Evolutionary conservation across 1,140 invertebrate genomes (phyloP).

Genomic region (Meloidogyne chitwoodi): DNA sequence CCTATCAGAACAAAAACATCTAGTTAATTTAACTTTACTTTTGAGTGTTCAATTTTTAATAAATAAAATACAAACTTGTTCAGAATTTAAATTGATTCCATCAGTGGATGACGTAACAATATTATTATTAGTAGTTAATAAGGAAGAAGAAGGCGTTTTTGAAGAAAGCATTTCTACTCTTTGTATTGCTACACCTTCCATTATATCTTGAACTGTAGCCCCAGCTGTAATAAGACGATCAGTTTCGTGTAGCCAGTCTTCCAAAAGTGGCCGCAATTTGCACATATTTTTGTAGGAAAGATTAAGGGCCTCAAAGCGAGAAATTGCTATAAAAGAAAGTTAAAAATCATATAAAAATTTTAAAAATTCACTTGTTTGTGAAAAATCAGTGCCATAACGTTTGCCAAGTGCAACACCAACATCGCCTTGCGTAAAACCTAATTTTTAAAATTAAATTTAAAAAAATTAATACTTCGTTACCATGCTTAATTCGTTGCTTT

Average conservation of each 20-base stretch:
- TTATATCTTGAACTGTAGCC: slow-evolving; percentile 49
- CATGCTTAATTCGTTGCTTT: slow-evolving; percentile 86
- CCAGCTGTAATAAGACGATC: slow-evolving; percentile 71
- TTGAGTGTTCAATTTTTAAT: no score
- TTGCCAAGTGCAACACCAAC: slow-evolving; percentile 97
- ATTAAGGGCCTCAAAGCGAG: slow-evolving; percentile 93
- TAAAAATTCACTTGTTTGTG: slow-evolving; percentile 73
- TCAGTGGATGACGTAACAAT: neutral
- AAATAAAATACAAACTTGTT: no score
- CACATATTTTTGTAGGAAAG: slow-evolving; percentile 99
- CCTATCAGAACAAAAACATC: no score
- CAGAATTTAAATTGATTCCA: neutral
- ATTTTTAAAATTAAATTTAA: neutral
- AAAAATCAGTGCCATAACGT: slow-evolving; percentile 96
- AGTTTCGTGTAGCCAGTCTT: slow-evolving; percentile 95
- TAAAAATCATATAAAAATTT: neutral
- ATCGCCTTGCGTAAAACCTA: slow-evolving; percentile 95
- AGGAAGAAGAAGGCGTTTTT: neutral
- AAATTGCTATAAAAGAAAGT: slow-evolving; percentile 69
- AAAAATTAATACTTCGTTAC: slow-evolving; percentile 60
- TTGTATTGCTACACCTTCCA: slow-evolving; percentile 36
- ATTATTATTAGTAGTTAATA: neutral
- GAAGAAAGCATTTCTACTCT: neutral
- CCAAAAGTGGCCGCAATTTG: slow-evolving; percentile 90
- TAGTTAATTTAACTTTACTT: no score